A percentile compares a stretch with the other conserved stretches of the same genome.
Evolutionary conservation across 2,888 invertebrate genomes (phyloP).

Genomic region (Timema podura): DNA sequence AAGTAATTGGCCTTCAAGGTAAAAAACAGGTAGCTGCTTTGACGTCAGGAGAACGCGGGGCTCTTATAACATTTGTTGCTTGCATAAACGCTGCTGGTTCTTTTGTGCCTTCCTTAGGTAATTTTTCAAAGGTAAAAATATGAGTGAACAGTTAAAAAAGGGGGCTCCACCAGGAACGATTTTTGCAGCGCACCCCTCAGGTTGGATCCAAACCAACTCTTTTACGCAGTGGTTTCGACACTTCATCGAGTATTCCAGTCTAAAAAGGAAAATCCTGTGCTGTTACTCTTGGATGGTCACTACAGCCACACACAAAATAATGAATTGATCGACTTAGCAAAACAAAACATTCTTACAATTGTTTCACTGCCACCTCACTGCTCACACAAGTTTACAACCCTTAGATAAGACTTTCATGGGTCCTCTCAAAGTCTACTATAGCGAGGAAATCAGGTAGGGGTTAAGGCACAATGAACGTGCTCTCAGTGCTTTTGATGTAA

Average conservation of each 20-base stretch:
- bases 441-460: background rate
- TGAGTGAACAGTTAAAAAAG: background rate
- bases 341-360: background rate
- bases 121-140: background rate
- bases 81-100: too few species aligned
- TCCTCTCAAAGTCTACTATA: background rate
- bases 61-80: too few species aligned
- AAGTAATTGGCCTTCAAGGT: too few species aligned
- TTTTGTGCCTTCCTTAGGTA: background rate
- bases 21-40: too few species aligned
- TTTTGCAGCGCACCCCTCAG: background rate
- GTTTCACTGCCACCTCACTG: slow-evolving; percentile 1
- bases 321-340: too few species aligned
- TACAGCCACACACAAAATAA: too few species aligned
- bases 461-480: background rate
- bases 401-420: background rate
- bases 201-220: slow-evolving; percentile 4
- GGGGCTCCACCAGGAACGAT: background rate
- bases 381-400: background rate
- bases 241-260: background rate
- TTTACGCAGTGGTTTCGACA: background rate
- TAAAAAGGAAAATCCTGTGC: too few species aligned
- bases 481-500: background rate
- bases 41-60: too few species aligned
- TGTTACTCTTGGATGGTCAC: too few species aligned